Evolutionary conservation across 2,888 invertebrate genomes (phyloP).

Genomic region (Philereme transversata): DNA sequence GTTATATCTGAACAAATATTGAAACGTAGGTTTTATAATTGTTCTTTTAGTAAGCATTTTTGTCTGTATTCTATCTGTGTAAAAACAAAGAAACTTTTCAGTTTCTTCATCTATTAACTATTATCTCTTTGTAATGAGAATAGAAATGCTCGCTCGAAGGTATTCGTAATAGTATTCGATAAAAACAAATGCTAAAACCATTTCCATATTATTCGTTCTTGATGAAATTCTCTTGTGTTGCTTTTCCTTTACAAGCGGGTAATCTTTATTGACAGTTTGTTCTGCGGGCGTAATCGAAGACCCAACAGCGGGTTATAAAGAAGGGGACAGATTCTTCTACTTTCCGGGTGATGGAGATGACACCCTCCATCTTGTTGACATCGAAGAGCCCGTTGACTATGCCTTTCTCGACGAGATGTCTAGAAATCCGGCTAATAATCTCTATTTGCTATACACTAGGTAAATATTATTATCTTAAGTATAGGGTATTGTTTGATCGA

Average conservation of each 20-base stretch:
- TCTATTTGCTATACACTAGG: slow-evolving; percentile 60
- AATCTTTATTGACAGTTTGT: slow-evolving; percentile 40
- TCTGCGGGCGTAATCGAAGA: slow-evolving; percentile 54
- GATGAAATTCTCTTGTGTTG: not conserved
- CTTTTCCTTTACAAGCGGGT: not conserved
- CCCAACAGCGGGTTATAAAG: slow-evolving; percentile 48
- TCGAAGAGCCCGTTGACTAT: slow-evolving; percentile 47
- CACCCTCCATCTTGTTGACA: slow-evolving; percentile 50
- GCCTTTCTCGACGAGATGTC: slow-evolving; percentile 41
- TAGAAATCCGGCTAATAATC: slow-evolving; percentile 49
- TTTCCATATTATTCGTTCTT: not conserved
- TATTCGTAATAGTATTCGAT: too few relatives aligned
- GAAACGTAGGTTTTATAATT: too few relatives aligned
- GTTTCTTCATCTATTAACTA: too few relatives aligned
- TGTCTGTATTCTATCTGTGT: too few relatives aligned
- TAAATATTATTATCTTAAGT: slow-evolving; percentile 1
- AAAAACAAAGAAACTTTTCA: too few relatives aligned
- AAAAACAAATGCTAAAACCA: not conserved
- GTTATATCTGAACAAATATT: too few relatives aligned
- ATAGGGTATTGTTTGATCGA: not conserved
- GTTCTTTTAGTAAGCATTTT: too few relatives aligned
- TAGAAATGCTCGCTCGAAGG: too few relatives aligned
- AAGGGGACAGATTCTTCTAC: slow-evolving; percentile 56
- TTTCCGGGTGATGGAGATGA: slow-evolving; percentile 58
- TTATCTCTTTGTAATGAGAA: too few relatives aligned